Percentiles rank a stretch among this genome's conserved stretches.
phyloP scores from a whole-genome alignment of 1,140 invertebrate species.

The Panulirus ornatus region DNA sequence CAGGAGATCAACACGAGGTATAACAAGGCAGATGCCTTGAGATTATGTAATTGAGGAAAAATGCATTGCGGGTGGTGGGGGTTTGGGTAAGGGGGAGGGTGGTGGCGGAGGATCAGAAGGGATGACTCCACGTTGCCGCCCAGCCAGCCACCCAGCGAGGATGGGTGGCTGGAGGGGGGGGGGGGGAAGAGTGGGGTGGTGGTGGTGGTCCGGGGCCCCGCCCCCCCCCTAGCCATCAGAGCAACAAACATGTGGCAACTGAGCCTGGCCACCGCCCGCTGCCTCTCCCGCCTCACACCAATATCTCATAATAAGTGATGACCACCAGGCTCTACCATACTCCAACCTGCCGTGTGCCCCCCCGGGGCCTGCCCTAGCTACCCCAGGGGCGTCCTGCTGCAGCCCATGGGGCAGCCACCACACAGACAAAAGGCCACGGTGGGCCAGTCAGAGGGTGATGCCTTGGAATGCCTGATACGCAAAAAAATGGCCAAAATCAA shows the following conservation, averaged over 20 bases:
- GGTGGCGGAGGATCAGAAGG: conserved; percentile 9
- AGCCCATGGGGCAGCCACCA: neutral
- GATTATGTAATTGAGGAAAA: conserved; percentile 44
- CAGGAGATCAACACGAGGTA: neutral
- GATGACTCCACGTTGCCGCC: conserved; percentile 22
- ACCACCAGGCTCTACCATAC: neutral
- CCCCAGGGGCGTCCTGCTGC: neutral
- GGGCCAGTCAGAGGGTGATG: neutral
- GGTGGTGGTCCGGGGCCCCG: neutral
- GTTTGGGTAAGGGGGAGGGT: neutral
- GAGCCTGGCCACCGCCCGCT: conserved; percentile 8
- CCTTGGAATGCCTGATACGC: conserved; percentile 54
- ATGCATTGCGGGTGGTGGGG: conserved; percentile 14
- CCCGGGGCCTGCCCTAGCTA: neutral
- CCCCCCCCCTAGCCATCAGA: conserved; percentile 27
- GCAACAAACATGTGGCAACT: conserved; percentile 63
- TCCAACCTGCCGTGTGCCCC: neutral
- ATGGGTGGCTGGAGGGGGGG: neutral
- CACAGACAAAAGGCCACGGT: neutral
- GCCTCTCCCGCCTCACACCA: conserved; percentile 12
- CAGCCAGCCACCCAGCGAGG: too few relatives aligned
- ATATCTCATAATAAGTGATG: conserved; percentile 46
- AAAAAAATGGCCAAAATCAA: conserved; percentile 64
- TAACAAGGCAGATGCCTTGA: neutral
- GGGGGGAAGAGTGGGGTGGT: neutral